Conservation (phyloP, 2,113 vertebrate genomes). For the Myocastor coypus region DNA sequence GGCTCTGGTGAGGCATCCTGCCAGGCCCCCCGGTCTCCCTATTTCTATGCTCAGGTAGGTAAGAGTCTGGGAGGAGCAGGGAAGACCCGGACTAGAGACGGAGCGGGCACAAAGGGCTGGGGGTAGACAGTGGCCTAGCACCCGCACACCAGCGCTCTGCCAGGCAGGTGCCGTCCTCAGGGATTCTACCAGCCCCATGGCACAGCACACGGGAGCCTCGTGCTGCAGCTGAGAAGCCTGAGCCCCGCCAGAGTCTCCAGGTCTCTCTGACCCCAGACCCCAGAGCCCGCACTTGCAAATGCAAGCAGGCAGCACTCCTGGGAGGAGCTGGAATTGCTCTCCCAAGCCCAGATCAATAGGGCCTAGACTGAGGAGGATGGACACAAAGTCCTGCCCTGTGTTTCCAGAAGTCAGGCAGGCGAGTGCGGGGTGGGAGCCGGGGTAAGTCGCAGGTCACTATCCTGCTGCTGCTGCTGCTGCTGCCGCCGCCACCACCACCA, state of each 20-base stretch:
- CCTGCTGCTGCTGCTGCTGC: neutral
- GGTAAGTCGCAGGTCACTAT: accelerated
- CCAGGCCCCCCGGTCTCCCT: neutral
- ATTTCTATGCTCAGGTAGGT: neutral
- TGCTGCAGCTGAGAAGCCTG: neutral
- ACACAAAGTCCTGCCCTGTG: neutral
- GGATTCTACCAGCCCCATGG: neutral
- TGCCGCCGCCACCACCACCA: neutral
- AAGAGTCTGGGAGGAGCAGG: neutral
- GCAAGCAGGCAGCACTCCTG: neutral
- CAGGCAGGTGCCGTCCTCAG: neutral
- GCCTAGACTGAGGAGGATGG: neutral
- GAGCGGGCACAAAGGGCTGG: no score
- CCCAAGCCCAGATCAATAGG: neutral
- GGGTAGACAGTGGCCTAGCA: accelerated
- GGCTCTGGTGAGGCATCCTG: no score
- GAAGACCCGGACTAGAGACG: neutral
- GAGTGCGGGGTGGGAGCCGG: neutral
- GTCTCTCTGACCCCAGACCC: neutral
- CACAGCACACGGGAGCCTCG: accelerated
- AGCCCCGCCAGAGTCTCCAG: neutral
- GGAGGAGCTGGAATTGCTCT: neutral
- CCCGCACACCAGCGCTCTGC: neutral
- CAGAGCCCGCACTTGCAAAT: neutral
- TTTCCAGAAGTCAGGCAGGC: neutral